Conservation (phyloP, 2,113 vertebrate genomes). For the Tetrao urogallus region DNA sequence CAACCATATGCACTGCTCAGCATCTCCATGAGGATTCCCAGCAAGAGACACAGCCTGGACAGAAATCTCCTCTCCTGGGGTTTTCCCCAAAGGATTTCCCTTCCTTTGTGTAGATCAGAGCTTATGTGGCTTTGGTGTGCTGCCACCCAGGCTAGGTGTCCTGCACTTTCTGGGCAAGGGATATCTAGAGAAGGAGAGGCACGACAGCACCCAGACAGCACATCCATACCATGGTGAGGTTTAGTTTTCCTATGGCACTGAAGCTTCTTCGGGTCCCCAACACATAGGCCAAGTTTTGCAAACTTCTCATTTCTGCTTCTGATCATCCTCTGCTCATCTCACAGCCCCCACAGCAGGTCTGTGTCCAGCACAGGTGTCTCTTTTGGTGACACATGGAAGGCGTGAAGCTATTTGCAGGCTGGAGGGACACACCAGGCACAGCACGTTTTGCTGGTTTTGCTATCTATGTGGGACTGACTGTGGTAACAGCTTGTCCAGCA, state of each 20-base stretch:
- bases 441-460: neutral
- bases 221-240: neutral
- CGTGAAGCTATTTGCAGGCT: neutral
- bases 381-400: neutral
- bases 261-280: neutral
- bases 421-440: slow-evolving; percentile 27
- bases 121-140: neutral
- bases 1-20: accelerated
- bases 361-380: neutral
- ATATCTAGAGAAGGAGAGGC: neutral
- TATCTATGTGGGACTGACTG: slow-evolving; percentile 46
- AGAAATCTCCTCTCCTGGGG: neutral
- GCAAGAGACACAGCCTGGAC: neutral
- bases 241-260: neutral
- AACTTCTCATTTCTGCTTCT: neutral
- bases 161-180: neutral
- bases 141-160: neutral
- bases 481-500: slow-evolving; percentile 26
- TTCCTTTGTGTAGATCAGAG: neutral
- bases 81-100: neutral
- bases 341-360: neutral
- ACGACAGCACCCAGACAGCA: neutral
- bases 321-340: neutral
- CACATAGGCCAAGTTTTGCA: neutral
- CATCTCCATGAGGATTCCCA: neutral